phyloP scores from a whole-genome alignment of 2,113 vertebrate species.

The Cyanoderma ruficeps region DNA sequence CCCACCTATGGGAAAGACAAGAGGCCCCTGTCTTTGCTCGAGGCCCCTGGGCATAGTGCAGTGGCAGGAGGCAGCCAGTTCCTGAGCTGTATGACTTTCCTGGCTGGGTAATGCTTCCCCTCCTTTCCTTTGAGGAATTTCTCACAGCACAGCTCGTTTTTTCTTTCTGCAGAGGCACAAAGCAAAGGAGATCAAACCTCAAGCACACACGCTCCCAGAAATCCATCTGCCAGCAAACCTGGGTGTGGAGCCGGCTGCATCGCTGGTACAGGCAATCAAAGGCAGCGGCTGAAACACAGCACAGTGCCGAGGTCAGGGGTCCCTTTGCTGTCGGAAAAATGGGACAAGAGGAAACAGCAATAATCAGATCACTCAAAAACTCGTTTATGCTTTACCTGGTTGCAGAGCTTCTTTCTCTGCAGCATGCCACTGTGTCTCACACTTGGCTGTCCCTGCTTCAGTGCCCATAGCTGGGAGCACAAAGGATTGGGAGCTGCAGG shows the following conservation, averaged over 20 bases:
- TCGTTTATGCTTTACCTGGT: rapidly evolving
- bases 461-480: rapidly evolving
- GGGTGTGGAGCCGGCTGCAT: not conserved
- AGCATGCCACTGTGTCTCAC: rapidly evolving
- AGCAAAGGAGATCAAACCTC: not conserved
- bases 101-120: not conserved
- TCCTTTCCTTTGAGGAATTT: not conserved
- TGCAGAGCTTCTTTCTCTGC: not conserved
- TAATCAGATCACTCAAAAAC: not conserved
- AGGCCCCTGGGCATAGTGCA: rapidly evolving
- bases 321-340: not conserved
- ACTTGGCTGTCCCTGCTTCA: rapidly evolving
- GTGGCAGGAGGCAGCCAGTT: not conserved
- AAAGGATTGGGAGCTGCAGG: not conserved
- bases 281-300: not conserved
- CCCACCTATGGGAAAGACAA: not conserved
- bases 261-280: not conserved
- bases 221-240: not conserved
- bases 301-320: not conserved
- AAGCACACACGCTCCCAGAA: not conserved
- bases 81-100: not conserved
- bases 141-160: not conserved
- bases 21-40: rapidly evolving
- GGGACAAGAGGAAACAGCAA: not conserved
- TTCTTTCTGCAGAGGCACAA: not conserved